phyloP scores from a whole-genome alignment of 2,797 vertebrate genomes.

The Varecia variegata region DNA sequence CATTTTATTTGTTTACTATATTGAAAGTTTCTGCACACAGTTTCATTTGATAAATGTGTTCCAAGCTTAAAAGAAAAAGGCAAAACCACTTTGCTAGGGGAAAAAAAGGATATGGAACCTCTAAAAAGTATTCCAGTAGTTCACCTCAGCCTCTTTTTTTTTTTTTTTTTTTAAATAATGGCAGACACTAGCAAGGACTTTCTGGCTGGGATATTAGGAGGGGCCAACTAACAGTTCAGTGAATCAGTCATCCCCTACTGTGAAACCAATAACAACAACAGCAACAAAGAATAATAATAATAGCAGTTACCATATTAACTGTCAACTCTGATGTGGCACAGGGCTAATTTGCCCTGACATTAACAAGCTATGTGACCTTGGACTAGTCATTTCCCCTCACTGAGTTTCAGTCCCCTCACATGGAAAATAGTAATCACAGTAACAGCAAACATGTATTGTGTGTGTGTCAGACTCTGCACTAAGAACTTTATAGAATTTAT shows the following conservation, averaged over 20 bases:
- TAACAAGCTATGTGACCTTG: neutral
- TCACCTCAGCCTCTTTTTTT: neutral
- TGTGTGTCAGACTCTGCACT: neutral
- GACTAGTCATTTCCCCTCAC: neutral
- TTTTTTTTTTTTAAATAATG: neutral
- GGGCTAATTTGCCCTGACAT: neutral
- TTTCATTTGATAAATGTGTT: neutral
- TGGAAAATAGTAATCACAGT: neutral
- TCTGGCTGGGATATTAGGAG: neutral
- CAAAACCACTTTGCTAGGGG: neutral
- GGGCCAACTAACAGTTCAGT: neutral
- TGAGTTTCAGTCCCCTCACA: neutral
- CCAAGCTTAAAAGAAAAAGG: conserved; percentile 17
- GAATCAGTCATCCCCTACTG: neutral
- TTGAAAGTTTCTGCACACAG: neutral
- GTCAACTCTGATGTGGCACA: neutral
- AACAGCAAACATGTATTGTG: neutral
- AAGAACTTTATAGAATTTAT: conserved; percentile 29
- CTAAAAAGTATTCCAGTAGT: neutral
- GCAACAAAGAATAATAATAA: neutral
- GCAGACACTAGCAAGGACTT: neutral
- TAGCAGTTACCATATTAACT: neutral
- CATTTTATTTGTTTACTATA: conserved; percentile 22
- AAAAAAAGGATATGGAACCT: neutral
- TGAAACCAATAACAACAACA: neutral